Evolutionary conservation across 2,888 invertebrate genomes (phyloP).

Genomic region (Lepidonotus clava): DNA sequence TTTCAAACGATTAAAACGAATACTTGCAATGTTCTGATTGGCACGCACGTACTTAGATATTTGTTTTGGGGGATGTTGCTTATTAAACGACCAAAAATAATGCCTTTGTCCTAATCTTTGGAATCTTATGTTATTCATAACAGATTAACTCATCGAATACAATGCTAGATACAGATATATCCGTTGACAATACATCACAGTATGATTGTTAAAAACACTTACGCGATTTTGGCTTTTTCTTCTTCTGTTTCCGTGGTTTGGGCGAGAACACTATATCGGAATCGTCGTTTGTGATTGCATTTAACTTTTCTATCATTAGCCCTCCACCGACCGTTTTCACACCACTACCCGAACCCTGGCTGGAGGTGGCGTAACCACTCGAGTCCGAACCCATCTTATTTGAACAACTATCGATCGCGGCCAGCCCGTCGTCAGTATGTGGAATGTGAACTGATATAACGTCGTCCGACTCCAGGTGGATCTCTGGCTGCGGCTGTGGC

Average conservation of each 20-base stretch:
- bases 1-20: too few relatives aligned
- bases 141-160: too few relatives aligned
- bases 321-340: neutral
- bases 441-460: conserved; percentile 40
- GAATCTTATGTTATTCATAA: too few relatives aligned
- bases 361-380: neutral
- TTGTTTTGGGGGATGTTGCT: neutral
- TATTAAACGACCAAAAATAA: too few relatives aligned
- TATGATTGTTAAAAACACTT: neutral
- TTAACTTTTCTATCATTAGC: neutral
- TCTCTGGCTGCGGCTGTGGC: conserved; percentile 17
- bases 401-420: neutral
- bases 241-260: conserved; percentile 69
- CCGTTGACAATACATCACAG: too few relatives aligned
- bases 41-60: neutral
- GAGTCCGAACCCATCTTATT: neutral
- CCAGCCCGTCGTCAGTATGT: neutral
- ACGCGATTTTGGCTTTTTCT: conserved; percentile 65
- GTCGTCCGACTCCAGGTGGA: conserved; percentile 23
- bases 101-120: too few relatives aligned
- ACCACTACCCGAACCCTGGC: neutral
- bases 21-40: too few relatives aligned
- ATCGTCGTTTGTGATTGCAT: neutral
- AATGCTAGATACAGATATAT: too few relatives aligned
- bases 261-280: conserved; percentile 70